phyloP scores from a whole-genome alignment of 2,113 vertebrate species.

The Microcebus murinus region DNA sequence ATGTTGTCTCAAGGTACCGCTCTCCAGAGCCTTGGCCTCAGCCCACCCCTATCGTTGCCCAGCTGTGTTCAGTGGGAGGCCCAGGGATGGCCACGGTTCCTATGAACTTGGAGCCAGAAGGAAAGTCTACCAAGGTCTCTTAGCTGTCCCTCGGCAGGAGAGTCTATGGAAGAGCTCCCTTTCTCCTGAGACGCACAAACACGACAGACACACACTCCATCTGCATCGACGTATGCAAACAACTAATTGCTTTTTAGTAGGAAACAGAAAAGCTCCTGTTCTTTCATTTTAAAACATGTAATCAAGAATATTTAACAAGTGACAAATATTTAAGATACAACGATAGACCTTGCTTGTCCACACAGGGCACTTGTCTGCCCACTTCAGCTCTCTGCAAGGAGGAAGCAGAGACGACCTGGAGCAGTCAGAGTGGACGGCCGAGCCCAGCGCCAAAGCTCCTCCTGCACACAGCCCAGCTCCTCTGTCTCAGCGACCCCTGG shows the following conservation, averaged over 20 bases:
- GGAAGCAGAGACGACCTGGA: background rate
- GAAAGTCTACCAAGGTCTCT: background rate
- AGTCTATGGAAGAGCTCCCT: background rate
- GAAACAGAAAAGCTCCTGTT: background rate
- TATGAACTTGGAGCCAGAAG: background rate
- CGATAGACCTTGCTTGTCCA: background rate
- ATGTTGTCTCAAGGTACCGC: background rate
- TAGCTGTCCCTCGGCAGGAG: background rate
- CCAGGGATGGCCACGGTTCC: background rate
- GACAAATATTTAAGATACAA: background rate
- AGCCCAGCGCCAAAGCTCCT: too few species aligned
- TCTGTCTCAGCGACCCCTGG: background rate
- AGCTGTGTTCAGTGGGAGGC: background rate
- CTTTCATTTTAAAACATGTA: background rate
- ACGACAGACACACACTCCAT: background rate
- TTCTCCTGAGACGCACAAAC: background rate
- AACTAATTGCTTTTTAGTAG: background rate
- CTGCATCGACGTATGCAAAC: background rate
- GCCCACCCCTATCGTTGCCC: background rate
- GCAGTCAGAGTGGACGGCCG: rapidly evolving
- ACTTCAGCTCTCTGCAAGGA: background rate
- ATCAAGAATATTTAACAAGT: background rate
- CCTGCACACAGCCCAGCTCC: rapidly evolving
- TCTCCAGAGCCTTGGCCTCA: background rate
- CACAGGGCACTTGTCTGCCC: background rate